phyloP scores from a whole-genome alignment of 2,113 vertebrate genomes.

The Hippopotamus amphibius region DNA sequence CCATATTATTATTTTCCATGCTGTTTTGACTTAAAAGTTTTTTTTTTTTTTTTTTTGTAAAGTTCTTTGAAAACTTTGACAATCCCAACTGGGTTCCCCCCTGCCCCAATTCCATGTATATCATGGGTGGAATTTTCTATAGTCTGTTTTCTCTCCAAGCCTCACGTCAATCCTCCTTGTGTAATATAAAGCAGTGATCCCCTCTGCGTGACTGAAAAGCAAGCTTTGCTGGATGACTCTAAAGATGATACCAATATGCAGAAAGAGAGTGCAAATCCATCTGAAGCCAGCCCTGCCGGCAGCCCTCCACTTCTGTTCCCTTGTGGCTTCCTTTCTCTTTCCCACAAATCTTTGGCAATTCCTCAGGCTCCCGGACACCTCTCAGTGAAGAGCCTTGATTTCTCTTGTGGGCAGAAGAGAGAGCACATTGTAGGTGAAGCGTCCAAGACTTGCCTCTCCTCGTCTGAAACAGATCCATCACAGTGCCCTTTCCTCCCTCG shows the following conservation, averaged over 20 bases:
- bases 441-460: not conserved
- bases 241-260: not conserved
- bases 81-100: not conserved
- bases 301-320: not conserved
- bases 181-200: slow-evolving; percentile 35
- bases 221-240: not conserved
- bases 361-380: not conserved
- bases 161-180: not conserved
- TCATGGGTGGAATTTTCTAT: slow-evolving; percentile 33
- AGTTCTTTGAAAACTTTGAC: slow-evolving; percentile 75
- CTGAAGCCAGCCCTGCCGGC: not conserved
- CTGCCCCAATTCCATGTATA: not conserved
- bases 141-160: slow-evolving; percentile 60
- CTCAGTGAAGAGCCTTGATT: not conserved
- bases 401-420: not conserved
- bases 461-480: rapidly evolving
- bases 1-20: slow-evolving; percentile 76
- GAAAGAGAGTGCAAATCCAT: not conserved
- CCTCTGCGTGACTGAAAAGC: not conserved
- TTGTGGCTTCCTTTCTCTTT: not conserved
- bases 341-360: not conserved
- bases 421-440: not conserved
- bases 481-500: not conserved
- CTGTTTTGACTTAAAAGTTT: slow-evolving; percentile 73
- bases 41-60: not conserved